Conservation (phyloP, 1,140 invertebrate species). For the Ctenoplectra terminalis region DNA sequence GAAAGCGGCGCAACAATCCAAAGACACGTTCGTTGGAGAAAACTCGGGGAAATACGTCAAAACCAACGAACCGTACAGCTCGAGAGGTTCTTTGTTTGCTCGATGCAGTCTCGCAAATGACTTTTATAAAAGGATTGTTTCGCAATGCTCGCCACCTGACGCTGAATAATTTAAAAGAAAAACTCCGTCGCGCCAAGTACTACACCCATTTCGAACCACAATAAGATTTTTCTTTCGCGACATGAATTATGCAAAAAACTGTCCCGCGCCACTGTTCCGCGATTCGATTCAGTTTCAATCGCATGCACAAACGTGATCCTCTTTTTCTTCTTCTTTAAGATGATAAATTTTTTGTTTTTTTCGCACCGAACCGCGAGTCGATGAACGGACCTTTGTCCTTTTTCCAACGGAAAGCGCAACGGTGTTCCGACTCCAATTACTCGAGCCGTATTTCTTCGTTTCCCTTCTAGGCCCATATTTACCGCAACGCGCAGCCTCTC, state of each 20-base stretch:
- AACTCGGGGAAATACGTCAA: slow-evolving; percentile 9
- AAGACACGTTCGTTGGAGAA: neutral
- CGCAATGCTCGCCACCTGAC: slow-evolving; percentile 22
- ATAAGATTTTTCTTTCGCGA: slow-evolving; percentile 33
- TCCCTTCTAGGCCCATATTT: too few relatives aligned
- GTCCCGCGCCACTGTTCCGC: neutral
- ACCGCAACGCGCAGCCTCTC: too few relatives aligned
- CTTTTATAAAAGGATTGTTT: slow-evolving; percentile 39
- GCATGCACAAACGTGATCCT: neutral
- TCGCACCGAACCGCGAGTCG: neutral
- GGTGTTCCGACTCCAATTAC: neutral
- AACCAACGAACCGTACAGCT: slow-evolving; percentile 6
- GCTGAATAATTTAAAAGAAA: slow-evolving; percentile 45
- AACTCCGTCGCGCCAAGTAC: slow-evolving; percentile 10
- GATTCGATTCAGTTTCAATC: slow-evolving; percentile 34
- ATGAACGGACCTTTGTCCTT: neutral
- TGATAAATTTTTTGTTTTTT: neutral
- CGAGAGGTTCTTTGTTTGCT: slow-evolving; percentile 11
- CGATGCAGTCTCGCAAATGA: slow-evolving; percentile 29
- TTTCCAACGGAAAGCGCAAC: neutral
- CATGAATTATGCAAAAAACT: slow-evolving; percentile 43
- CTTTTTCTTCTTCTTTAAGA: too few relatives aligned
- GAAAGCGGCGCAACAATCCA: neutral
- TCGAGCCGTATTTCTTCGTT: neutral
- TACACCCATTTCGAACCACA: neutral